A percentile compares a stretch with the other conserved stretches of the same genome.
These are phyloP conservation scores for Caenorhabditis panamensis DNA, from an alignment of 2,888 invertebrate genomes.

Conservation along the genomic window DNA sequence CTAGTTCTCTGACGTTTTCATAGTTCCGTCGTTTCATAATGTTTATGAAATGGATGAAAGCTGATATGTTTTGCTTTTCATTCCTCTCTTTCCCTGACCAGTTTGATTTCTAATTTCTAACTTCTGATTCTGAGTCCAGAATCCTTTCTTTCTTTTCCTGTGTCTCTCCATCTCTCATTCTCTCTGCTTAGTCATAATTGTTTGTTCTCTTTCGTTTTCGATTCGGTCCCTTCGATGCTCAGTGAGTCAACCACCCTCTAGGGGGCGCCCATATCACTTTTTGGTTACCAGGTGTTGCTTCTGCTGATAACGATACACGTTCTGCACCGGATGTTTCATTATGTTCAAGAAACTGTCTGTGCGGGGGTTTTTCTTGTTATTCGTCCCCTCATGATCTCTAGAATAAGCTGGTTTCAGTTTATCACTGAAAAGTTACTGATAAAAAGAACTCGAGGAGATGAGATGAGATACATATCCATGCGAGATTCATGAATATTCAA, in stretches of 20 bases:
- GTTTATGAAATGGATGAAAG: no score
- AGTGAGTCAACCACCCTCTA: slow-evolving; percentile 31
- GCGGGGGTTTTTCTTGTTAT: neutral
- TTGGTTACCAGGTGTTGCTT: slow-evolving; percentile 21
- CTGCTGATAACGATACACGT: neutral
- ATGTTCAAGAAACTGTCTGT: no score
- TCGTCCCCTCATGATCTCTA: neutral
- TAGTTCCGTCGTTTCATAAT: no score
- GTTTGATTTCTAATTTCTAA: no score
- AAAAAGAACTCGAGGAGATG: no score
- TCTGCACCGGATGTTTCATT: slow-evolving; percentile 25
- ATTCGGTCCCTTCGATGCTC: slow-evolving; percentile 18
- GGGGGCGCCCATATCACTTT: slow-evolving; percentile 21
- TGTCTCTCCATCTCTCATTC: neutral
- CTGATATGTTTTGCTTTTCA: slow-evolving; percentile 1
- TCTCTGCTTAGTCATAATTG: slow-evolving; percentile 39
- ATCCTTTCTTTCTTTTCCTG: neutral
- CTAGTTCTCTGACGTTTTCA: no score
- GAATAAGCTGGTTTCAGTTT: neutral
- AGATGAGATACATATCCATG: neutral
- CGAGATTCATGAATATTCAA: slow-evolving; percentile 38
- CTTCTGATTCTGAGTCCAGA: slow-evolving; percentile 5
- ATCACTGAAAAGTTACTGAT: no score
- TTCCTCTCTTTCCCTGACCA: neutral
- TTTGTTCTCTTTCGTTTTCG: slow-evolving; percentile 31